phyloP scores from a whole-genome alignment of 1,140 invertebrate genomes.

The Macrosteles quadrilineatus region DNA sequence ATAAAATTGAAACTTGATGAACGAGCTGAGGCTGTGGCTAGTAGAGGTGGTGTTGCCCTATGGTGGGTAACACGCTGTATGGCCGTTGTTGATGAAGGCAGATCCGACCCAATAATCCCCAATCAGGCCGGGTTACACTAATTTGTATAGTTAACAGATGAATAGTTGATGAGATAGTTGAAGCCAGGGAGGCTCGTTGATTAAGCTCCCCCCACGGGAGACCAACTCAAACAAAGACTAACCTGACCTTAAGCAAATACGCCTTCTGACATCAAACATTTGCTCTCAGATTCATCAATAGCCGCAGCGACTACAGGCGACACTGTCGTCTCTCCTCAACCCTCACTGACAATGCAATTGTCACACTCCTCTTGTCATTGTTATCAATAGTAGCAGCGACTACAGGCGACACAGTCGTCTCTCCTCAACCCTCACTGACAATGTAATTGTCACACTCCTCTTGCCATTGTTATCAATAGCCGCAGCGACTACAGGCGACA shows the following conservation, averaged over 20 bases:
- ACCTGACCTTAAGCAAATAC: slow-evolving; percentile 24
- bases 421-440: no score
- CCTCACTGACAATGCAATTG: no score
- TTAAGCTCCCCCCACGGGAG: slow-evolving; percentile 1
- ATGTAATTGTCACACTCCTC: no score
- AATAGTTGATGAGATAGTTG: slow-evolving; percentile 12
- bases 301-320: neutral
- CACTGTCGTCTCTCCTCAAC: no score
- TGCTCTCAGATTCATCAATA: slow-evolving; percentile 20
- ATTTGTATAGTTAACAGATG: slow-evolving; percentile 26
- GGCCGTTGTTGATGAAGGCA: no score
- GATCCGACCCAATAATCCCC: slow-evolving; percentile 9
- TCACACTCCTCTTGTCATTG: neutral
- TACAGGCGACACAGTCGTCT: no score
- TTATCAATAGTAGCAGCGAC: neutral
- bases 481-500: neutral
- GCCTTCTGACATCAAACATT: slow-evolving; percentile 16
- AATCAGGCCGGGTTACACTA: slow-evolving; percentile 10
- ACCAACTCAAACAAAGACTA: slow-evolving; percentile 21
- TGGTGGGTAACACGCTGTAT: no score
- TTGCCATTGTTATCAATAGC: slow-evolving; percentile 8
- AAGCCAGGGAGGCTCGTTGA: neutral
- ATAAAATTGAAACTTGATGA: no score
- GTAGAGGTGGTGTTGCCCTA: no score
- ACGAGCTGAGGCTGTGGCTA: no score